Base-by-base conservation (phyloP, 2,797 vertebrate genomes). In the Neosalanx taihuensis region DNA sequence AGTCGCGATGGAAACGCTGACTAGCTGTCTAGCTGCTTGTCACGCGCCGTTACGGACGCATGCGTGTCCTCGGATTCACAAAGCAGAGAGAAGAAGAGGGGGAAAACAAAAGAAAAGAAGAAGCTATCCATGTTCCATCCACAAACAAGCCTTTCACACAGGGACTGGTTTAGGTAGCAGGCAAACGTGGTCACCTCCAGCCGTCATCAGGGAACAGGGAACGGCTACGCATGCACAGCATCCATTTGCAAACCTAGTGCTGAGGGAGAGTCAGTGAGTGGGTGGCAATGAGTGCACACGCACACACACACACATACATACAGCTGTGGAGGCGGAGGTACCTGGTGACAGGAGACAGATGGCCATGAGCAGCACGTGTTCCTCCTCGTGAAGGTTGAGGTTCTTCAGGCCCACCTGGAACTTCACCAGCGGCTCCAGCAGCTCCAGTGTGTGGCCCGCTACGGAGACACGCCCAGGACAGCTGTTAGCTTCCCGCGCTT, bases 291-390 rank as follows among this genome's bases (percentile, higher is more conserved):
- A 4, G 51, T 17, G 51, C 29, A 31, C 30, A 64, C 29, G 31
- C 20, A 60, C 20, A 23, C n/a, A 29, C 26, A 10, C 17, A 33
- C 37, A 49, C 17, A 6, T 2, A 37, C 70, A 65, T 10, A 35
- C 20, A 62, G 23, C 23, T 1, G 23, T 10, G 33, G 18, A 41
- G 20, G 23, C 23, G 23, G 7, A 53, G 86, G 23, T 85, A 95
- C 95, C 95, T 84, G 95, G 94, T 70, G 95, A 96, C 64, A 96
- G 85, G 68, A 96, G 91, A 83, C 95, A 96, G 90, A 96, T 95
- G 80, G 93, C 93, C 97, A 99, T 99, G 69, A 99, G 95, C 77
- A 99, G 91, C 70, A 99, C 97, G 0, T 95, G 95, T 33, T 95
- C 93, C 75, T 94, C 92, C 73, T 92, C 91, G 0, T 95, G 93